These are phyloP conservation scores for Lathamus discolor DNA, from an alignment of 2,113 vertebrate species.

Conservation along the genomic window DNA sequence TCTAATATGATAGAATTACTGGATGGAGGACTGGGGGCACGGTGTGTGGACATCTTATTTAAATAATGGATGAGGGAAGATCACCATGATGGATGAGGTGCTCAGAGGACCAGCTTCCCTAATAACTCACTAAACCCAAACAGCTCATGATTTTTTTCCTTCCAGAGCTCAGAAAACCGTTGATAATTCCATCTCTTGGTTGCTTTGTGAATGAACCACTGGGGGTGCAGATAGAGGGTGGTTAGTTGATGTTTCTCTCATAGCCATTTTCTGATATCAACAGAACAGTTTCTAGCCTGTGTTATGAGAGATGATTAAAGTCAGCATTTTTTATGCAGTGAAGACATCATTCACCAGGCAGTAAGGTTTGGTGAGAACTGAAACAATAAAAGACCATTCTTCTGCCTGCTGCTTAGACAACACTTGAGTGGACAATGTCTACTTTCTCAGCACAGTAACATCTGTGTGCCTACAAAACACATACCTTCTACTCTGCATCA, in stretches of 20 bases:
- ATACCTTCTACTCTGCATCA: neutral
- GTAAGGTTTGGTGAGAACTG: neutral
- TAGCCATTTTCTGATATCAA: neutral
- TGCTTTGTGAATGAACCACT: neutral
- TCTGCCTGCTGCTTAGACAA: neutral
- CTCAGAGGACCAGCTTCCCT: neutral
- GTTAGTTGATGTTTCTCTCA: neutral
- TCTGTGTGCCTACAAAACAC: neutral
- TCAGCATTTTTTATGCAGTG: neutral
- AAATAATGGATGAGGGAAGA: conserved; percentile 10
- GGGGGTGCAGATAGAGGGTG: neutral
- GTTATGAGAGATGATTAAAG: rapidly evolving
- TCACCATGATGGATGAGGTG: neutral
- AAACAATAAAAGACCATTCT: neutral
- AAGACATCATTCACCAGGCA: neutral
- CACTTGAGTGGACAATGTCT: neutral
- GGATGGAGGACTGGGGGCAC: neutral
- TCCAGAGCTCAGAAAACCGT: neutral
- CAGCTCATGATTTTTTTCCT: neutral
- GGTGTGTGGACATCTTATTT: neutral
- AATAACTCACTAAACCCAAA: conserved; percentile 16
- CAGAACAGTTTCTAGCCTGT: neutral
- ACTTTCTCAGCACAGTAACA: neutral
- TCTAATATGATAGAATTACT: neutral
- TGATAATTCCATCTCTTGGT: neutral